Evolutionary conservation across 1,140 invertebrate species (phyloP), one percentile per base, ranked within the genome.

Genomic region (Choristoneura fumiferana): DNA sequence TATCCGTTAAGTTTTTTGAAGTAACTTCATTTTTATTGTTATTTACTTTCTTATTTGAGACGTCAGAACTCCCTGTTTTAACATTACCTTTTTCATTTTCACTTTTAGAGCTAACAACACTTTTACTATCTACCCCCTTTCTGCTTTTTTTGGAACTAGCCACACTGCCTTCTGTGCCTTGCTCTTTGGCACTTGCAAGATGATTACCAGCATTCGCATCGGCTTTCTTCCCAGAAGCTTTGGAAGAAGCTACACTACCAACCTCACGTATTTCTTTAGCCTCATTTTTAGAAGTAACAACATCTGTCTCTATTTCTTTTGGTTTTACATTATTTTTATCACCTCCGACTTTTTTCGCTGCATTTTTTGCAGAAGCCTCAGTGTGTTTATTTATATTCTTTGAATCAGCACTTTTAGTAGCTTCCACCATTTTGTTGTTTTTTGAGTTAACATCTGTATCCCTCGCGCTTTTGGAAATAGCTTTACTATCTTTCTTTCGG

Each of bases 31-130:
- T 34, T 34, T 40, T 34, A 40, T 62, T 57, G 45, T 54, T 54
- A n/a, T 36, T 17, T 22, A 57, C 52, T 22, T 45, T 45, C 38
- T 38, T 62, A 34, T 54, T 54, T 61, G n/a, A n/a, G n/a, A n/a
- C n/a, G n/a, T 65, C 45, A 49, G 43, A 17, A 13, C 29, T 62
- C 22, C 13, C 38, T 17, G 38, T 45, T 15, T 64, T 65, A 22
- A 37, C 38, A 61, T 15, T 62, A n/a, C 54, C 56, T 36, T 49
- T 62, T 0, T 38, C 56, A 3, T 13, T 54, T 18, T 40, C 15
- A 45, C 38, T 63, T 12, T 63, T 49, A 17, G 10, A 22, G 12
- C 12, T 49, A 49, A 4, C 9, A 22, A 29, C n/a, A 29, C n/a
- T 3, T 29, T 6, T 49, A 22, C 18, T n/a, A 18, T 13, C 18